Evolutionary conservation across 2,888 invertebrate genomes (phyloP), one percentile per base, ranked within the genome.

Genomic region (Agonopterix alstromeriana): DNA sequence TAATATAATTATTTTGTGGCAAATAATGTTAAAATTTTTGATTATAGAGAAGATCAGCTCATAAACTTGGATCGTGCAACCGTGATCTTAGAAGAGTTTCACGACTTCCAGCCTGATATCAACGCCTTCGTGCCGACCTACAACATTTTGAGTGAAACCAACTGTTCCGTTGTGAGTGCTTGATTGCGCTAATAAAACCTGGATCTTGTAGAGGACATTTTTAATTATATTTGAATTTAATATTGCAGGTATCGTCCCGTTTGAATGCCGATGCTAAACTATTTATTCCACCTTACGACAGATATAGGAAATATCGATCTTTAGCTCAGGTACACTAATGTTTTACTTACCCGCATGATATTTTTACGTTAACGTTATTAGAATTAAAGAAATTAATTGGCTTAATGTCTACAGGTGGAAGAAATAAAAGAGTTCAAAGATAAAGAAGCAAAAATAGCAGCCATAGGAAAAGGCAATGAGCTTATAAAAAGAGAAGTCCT

Each of bases 251-350:
- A 11, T 79, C 27, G 27, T 27, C 79, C 36, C 67, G 62, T 12
- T 61, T 81, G 58, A 79, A 81, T 51, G 79, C 68, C 8, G 75
- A 82, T 5, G 77, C 79, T 1, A 65, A 82, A 56, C 58, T 73
- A 52, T 84, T 82, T 56, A 64, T 83, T 52, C 77, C 83, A n/a
- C 85, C 85, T 1, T 84, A 73, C 61, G 75, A 78, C n/a, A 72
- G 84, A 58, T 82, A 82, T 66, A 68, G 63, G 51, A 72, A 68
- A 51, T 85, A 82, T 56, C 74, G 84, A 12, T 54, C 64, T 7
- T 48, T 81, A 41, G 75, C 73, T 9, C 80, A 82, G 80, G 84
- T 84, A 49, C 12, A 27, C 5, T 27, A 5, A 27, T 27, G 27
- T 27, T 27, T 27, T 5, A 27, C 27, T 27, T 27, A 27, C 7